A percentile compares a stretch with the other conserved stretches of the same genome.
phyloP scores from a whole-genome alignment of 30 jellyfish, hydroid and myxozoan genomes.

The Hydractinia symbiolongicarpus region DNA sequence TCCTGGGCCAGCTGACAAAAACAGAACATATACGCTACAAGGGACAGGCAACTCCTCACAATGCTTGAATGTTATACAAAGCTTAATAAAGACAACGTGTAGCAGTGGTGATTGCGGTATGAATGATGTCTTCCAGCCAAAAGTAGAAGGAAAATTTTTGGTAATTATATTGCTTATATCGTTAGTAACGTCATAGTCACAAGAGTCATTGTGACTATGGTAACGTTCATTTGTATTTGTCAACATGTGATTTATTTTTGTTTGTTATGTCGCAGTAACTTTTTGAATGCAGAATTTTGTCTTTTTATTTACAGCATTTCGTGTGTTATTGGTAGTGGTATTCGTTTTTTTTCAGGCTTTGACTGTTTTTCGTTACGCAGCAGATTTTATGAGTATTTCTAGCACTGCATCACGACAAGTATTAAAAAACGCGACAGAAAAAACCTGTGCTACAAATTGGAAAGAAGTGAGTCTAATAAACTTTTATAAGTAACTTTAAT shows the following conservation, averaged over 20 bases:
- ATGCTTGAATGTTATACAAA: conserved; percentile 15
- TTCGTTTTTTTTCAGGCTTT: conserved; percentile 27
- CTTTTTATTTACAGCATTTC: background rate
- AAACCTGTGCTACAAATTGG: conserved; percentile 18
- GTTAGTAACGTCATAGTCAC: background rate
- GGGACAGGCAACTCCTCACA: conserved; percentile 40
- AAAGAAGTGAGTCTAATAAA: background rate
- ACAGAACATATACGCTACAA: conserved; percentile 6
- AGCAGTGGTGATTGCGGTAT: conserved; percentile 33
- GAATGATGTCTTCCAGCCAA: conserved; percentile 47
- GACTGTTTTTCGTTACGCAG: conserved; percentile 20
- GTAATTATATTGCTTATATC: conserved; percentile 20
- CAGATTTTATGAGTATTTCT: conserved; percentile 2
- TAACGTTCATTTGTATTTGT: too few species aligned
- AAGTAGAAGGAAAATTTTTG: conserved; percentile 29
- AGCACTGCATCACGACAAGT: background rate
- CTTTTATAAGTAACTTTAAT: background rate
- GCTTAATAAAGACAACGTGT: conserved; percentile 22
- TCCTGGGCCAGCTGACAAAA: conserved; percentile 35
- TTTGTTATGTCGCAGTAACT: background rate
- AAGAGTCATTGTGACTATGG: too few species aligned
- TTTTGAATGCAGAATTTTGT: background rate
- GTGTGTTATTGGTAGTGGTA: background rate
- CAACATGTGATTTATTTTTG: background rate
- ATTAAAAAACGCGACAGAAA: background rate